Evolutionary conservation across 2,888 invertebrate genomes (phyloP), one percentile per base, ranked within the genome.

Genomic region (Synanthedon vespiformis): DNA sequence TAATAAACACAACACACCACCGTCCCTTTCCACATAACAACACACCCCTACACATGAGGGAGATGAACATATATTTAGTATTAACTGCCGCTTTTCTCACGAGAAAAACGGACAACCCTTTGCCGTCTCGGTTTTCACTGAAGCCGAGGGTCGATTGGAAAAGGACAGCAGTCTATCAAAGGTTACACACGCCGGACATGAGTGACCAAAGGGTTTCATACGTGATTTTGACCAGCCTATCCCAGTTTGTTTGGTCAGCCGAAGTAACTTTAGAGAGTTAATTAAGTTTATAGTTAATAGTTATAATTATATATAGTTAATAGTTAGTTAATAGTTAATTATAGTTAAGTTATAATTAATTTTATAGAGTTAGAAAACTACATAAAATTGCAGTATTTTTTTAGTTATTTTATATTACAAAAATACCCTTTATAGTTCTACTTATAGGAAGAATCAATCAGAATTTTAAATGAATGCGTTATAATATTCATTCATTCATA

Each of bases 61-160:
- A 76, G 87, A 87, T 75, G 71, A 77, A 67, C 76, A 66, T 80
- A 81, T 61, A 77, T 77, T 67, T 74, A 72, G 70, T 75, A 76
- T 75, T 70, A 76, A 68, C 60, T 70, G 63, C 63, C 61, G 70
- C 65, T 86, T 85, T 82, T 64, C 80, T 73, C 73, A 68, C 64
- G 68, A 71, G 82, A 83, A 85, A 86, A 83, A 78, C 69, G 72
- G 71, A 80, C 80, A 78, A 77, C 80, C 83, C 76, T 77, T 75
- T 74, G 69, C 71, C 66, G 73, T 86, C 86, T 85, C 86, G 74
- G 72, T 84, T 83, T 79, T 74, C 73, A 60, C 68, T 62, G 64
- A 65, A 63, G 62, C 62, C 58, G 60, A 65, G 63, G 63, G 63
- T 63, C 58, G 61, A 68, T 72, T 69, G 70, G 80, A 85, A 57